These are phyloP conservation scores for Lycaon pictus DNA, from an alignment of 2,113 vertebrate genomes.

Conservation along the genomic window DNA sequence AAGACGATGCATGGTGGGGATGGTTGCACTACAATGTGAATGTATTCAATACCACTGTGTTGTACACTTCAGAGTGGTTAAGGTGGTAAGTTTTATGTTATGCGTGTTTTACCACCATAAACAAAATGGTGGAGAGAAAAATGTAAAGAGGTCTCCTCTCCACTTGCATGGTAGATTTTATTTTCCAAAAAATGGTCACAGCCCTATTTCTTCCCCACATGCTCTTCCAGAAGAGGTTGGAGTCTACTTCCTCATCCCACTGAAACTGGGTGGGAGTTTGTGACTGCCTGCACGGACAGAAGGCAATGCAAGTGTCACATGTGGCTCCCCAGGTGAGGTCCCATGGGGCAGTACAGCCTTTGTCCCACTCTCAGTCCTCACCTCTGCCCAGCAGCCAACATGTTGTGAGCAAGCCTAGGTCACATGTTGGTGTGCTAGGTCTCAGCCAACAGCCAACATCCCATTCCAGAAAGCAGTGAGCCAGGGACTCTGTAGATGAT, in stretches of 20 bases:
- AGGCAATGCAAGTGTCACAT: accelerated
- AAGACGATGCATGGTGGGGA: background rate
- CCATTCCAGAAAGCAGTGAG: too few relatives aligned
- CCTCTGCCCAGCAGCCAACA: background rate
- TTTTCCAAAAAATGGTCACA: background rate
- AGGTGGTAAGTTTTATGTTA: background rate
- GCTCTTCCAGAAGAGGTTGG: background rate
- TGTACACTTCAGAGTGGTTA: background rate
- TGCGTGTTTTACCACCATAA: background rate
- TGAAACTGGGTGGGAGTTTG: background rate
- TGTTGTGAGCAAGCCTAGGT: background rate
- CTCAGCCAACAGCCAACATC: background rate
- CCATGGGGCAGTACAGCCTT: background rate
- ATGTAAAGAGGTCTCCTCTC: background rate
- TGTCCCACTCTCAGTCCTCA: background rate
- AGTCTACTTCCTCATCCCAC: background rate
- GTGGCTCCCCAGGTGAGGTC: background rate
- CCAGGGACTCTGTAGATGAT: background rate
- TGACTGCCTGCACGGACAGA: background rate
- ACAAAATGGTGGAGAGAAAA: background rate
- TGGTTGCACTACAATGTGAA: background rate
- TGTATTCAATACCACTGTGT: background rate
- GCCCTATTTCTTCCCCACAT: background rate
- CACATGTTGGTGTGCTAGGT: background rate
- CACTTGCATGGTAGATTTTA: background rate